Percentiles rank a stretch among this genome's conserved stretches.
Evolutionary conservation across 2,888 invertebrate genomes (phyloP).

Genomic region (Mesorhabditis spiculigera): DNA sequence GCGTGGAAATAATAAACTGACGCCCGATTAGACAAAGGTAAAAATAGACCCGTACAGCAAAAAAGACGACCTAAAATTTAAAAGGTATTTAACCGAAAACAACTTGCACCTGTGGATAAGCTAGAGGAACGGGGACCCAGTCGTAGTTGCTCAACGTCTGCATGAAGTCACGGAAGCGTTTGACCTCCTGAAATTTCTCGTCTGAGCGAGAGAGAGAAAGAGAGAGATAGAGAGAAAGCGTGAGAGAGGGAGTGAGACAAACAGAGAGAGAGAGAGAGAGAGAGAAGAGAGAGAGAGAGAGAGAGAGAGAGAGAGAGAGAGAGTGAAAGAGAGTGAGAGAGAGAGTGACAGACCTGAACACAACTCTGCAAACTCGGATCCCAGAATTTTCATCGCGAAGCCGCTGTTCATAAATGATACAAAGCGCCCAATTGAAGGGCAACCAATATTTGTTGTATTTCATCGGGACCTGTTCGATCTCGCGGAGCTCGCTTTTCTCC

Average conservation of each 20-base stretch:
- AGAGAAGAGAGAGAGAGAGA: background rate
- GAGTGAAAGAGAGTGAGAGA: background rate
- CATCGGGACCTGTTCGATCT: background rate
- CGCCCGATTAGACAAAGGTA: background rate
- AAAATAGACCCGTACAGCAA: background rate
- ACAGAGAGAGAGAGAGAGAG: background rate
- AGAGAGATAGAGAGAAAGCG: too few relatives aligned
- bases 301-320: too few relatives aligned
- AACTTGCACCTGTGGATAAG: background rate
- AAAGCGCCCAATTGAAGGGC: background rate
- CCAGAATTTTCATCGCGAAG: background rate
- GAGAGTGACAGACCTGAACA: background rate
- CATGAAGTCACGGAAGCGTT: background rate
- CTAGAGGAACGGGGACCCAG: background rate
- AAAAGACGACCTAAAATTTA: background rate
- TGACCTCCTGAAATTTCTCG: background rate
- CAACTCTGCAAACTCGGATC: background rate
- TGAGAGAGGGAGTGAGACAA: background rate
- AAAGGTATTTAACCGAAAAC: background rate
- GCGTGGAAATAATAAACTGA: slow-evolving; percentile 4
- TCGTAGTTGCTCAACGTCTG: background rate
- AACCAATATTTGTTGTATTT: slow-evolving; percentile 3
- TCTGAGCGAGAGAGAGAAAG: background rate
- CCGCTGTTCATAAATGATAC: background rate
- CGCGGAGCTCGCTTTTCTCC: background rate